phyloP scores from a whole-genome alignment of 2,113 vertebrate species.

The Vicugna pacos region DNA sequence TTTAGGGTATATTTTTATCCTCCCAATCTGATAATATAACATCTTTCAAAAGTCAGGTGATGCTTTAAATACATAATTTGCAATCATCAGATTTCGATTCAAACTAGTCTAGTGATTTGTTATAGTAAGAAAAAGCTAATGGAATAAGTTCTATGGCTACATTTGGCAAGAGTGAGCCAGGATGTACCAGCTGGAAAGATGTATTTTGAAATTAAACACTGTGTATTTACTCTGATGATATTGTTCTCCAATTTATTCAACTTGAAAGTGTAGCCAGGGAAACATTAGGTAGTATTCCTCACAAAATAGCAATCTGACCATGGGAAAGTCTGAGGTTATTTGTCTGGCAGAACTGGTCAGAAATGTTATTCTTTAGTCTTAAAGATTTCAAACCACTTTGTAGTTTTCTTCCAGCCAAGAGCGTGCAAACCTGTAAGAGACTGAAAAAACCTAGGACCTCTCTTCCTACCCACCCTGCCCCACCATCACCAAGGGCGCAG shows the following conservation, averaged over 20 bases:
- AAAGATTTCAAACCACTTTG: not conserved
- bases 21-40: not conserved
- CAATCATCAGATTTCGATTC: slow-evolving; percentile 8
- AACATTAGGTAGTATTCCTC: not conserved
- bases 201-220: slow-evolving; percentile 44
- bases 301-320: not conserved
- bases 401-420: not conserved
- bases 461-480: not conserved
- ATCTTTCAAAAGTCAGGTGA: slow-evolving; percentile 41
- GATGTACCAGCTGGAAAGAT: not conserved
- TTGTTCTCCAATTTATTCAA: not conserved
- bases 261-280: not conserved
- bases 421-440: not conserved
- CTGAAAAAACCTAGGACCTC: not conserved
- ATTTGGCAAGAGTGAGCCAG: not conserved
- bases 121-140: not conserved
- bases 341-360: not conserved
- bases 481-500: not conserved
- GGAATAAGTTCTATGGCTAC: not conserved
- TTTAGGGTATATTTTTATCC: slow-evolving; percentile 32
- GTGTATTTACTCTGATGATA: not conserved
- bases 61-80: not conserved
- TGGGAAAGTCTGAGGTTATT: not conserved
- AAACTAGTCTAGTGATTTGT: not conserved
- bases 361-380: not conserved